Evolutionary conservation across 2,113 vertebrate genomes (phyloP), one percentile per base, ranked within the genome.

Genomic region (Chamaetylas fuelleborni): DNA sequence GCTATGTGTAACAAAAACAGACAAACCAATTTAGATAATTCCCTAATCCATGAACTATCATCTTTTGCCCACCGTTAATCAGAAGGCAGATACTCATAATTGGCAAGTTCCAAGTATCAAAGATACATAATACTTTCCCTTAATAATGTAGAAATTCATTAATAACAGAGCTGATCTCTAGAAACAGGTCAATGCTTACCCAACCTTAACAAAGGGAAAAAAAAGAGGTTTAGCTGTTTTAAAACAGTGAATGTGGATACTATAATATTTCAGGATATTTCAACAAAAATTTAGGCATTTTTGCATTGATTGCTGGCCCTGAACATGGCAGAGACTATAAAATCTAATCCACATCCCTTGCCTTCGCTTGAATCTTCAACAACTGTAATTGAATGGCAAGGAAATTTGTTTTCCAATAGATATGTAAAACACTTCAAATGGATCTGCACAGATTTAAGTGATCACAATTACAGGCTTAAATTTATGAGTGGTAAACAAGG

Each of bases 161-260:
- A 50, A 22, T 45, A 31, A n/a, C 22, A 72, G 36, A 89, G 42
- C 12, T 58, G 23, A 58, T 24, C 33, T 56, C 12, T 20, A 76
- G 43, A 77, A 90, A 81, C 12, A 86, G 31, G 57, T 31, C n/a
- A 88, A 23, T 22, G 28, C 29, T 36, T 31, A 80, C 5, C 3
- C 18, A 42, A 4, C 3, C 20, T 57, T 53, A 85, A 33, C 0
- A 0, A 20, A 79, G 10, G 8, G 9, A 45, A 5, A 57, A 84
- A 91, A 11, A 8, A n/a, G 16, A 34, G 9, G n/a, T 65, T 85
- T 28, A 61, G 25, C 26, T 26, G n/a, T 57, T 71, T 86, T 76
- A 61, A 53, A 76, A 58, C 5, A 40, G 23, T 47, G 7, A 48
- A 29, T 4, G 2, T 23, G 9, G 31, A 57, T 53, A 22, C 31